Evolutionary conservation across 2,888 invertebrate species (phyloP).

Genomic region (Nycteola revayana): DNA sequence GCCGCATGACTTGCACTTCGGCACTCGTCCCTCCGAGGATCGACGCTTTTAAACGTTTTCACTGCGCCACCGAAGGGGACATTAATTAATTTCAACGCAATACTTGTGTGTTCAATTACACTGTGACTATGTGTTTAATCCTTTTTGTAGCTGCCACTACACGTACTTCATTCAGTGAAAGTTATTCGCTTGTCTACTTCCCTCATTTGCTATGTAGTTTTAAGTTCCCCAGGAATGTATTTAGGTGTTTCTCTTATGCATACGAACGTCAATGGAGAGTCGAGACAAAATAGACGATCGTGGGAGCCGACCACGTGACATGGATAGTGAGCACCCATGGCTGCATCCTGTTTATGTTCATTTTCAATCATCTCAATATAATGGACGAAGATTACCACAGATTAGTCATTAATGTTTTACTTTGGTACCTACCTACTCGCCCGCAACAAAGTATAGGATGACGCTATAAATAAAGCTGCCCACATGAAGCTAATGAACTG

Average conservation of each 20-base stretch:
- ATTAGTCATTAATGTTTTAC: conserved; percentile 28
- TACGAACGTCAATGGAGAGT: conserved; percentile 7
- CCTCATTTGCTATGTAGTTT: neutral
- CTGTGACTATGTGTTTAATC: conserved; percentile 50
- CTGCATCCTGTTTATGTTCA: conserved; percentile 22
- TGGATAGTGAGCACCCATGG: conserved; percentile 20
- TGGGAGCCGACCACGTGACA: conserved; percentile 19
- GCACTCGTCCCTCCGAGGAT: conserved; percentile 45
- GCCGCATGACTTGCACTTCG: conserved; percentile 66
- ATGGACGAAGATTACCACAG: conserved; percentile 9
- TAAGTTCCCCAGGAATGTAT: neutral
- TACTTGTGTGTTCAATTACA: conserved; percentile 59
- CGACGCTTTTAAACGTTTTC: conserved; percentile 63
- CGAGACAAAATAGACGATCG: conserved; percentile 17
- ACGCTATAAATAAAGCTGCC: conserved; percentile 29
- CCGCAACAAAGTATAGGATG: conserved; percentile 10
- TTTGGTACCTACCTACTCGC: conserved; percentile 11
- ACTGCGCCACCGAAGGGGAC: conserved; percentile 53
- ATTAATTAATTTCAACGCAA: conserved; percentile 74
- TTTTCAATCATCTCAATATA: conserved; percentile 10
- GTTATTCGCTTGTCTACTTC: conserved; percentile 21
- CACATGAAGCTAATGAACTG: conserved; percentile 44
- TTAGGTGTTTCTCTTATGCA: neutral
- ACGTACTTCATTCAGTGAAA: conserved; percentile 21
- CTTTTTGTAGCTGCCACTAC: conserved; percentile 39